Conservation (phyloP, 2,113 vertebrate genomes). For the Dissostichus mawsoni region DNA sequence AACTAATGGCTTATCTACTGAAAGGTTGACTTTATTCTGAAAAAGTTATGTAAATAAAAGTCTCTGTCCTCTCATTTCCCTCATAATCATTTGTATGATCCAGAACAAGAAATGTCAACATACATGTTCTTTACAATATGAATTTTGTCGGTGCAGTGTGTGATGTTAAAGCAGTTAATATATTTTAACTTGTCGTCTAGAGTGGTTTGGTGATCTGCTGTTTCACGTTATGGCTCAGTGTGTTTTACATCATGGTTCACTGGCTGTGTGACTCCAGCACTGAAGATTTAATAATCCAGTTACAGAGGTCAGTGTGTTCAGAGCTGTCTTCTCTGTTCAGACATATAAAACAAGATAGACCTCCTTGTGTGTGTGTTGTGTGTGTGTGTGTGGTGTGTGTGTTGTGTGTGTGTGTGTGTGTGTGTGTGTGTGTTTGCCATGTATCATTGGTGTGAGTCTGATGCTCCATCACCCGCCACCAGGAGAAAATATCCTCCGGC, state of each 20-base stretch:
- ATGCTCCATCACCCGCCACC: slow-evolving; percentile 54
- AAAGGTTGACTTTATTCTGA: too few species aligned
- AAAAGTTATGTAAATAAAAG: too few species aligned
- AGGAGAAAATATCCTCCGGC: slow-evolving; percentile 61
- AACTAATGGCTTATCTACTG: too few species aligned
- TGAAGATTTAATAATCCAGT: slow-evolving; percentile 31
- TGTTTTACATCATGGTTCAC: slow-evolving; percentile 37
- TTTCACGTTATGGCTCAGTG: slow-evolving; percentile 20
- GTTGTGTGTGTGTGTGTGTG: slow-evolving; percentile 11
- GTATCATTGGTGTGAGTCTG: slow-evolving; percentile 53
- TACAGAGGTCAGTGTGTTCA: slow-evolving; percentile 32
- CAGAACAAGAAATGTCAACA: too few species aligned
- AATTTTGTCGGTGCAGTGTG: background rate
- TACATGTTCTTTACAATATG: background rate
- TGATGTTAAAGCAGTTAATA: background rate
- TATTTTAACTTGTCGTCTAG: background rate
- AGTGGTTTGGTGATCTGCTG: slow-evolving; percentile 9
- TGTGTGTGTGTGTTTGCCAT: slow-evolving; percentile 29
- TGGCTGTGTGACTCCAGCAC: slow-evolving; percentile 17
- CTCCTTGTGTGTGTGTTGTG: background rate
- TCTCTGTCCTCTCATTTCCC: too few species aligned
- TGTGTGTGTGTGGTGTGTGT: slow-evolving; percentile 9
- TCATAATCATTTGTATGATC: too few species aligned
- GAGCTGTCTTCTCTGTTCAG: slow-evolving; percentile 17
- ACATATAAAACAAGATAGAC: background rate